These are phyloP conservation scores for Andinoacara biseriatus DNA, from an alignment of 2,113 vertebrate species.

Conservation along the genomic window DNA sequence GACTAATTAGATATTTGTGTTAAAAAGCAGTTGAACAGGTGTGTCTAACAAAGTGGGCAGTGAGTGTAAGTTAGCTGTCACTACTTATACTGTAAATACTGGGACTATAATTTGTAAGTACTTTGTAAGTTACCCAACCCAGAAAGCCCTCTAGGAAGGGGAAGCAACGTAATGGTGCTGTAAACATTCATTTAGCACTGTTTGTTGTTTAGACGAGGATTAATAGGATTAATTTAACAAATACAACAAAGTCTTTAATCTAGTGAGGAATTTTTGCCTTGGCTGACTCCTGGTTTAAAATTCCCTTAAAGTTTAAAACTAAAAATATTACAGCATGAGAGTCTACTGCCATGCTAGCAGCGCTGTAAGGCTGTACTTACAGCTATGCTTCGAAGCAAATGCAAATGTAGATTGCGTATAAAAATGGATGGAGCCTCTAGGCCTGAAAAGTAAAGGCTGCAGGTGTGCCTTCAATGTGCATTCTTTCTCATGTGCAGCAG, in stretches of 20 bases:
- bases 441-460: background rate
- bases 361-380: background rate
- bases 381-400: background rate
- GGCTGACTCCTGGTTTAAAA: background rate
- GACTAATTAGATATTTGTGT: background rate
- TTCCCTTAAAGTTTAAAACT: background rate
- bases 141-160: background rate
- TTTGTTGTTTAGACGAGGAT: background rate
- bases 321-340: background rate
- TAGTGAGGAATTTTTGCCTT: background rate
- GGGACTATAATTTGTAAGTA: background rate
- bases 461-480: background rate
- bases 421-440: too few relatives aligned
- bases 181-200: conserved; percentile 6
- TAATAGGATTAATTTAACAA: conserved; percentile 10
- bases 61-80: background rate
- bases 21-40: background rate
- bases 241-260: conserved; percentile 8
- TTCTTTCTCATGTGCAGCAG: background rate
- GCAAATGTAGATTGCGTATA: too few relatives aligned
- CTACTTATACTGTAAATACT: background rate
- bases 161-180: background rate
- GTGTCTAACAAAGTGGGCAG: background rate
- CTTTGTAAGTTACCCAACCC: background rate
- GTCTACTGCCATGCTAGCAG: background rate